Evolutionary conservation across 2,888 invertebrate species (phyloP).

Genomic region (Watsonalla cultraria): DNA sequence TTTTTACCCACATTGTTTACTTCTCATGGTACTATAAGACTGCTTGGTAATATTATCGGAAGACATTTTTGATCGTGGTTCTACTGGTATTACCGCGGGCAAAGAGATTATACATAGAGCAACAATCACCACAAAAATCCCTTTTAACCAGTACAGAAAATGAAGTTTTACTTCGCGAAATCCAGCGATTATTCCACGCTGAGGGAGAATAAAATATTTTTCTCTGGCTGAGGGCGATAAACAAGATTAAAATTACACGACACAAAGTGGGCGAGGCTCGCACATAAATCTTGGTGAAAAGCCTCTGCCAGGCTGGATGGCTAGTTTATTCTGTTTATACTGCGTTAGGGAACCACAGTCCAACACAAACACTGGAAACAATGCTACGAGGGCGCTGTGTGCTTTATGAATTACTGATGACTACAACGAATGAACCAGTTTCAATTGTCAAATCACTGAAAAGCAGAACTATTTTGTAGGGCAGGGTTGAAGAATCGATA

Average conservation of each 20-base stretch:
- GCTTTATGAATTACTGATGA: constrained; percentile 27
- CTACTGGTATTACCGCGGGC: no score
- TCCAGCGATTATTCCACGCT: constrained; percentile 17
- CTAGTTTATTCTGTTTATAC: constrained; percentile 30
- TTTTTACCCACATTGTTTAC: no score
- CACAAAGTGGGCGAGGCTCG: constrained; percentile 31
- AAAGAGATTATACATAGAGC: no score
- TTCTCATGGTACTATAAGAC: no score
- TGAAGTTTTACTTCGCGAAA: constrained; percentile 23
- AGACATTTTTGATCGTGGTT: no score
- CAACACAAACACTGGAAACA: constrained; percentile 30
- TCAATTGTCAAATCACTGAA: background rate
- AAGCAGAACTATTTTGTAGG: background rate
- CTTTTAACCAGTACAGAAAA: background rate
- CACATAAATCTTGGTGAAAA: constrained; percentile 41
- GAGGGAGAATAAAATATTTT: constrained; percentile 27
- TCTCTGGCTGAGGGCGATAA: constrained; percentile 36
- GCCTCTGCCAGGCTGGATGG: constrained; percentile 27
- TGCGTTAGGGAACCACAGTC: constrained; percentile 12
- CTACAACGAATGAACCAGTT: constrained; percentile 8
- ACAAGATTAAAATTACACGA: constrained; percentile 61
- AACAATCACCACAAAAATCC: background rate
- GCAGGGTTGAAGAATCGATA: no score
- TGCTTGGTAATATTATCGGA: no score
- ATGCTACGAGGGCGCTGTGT: constrained; percentile 18